Evolutionary conservation across 2,113 vertebrate genomes (phyloP), one percentile per base, ranked within the genome.

Genomic region (Python bivittatus): DNA sequence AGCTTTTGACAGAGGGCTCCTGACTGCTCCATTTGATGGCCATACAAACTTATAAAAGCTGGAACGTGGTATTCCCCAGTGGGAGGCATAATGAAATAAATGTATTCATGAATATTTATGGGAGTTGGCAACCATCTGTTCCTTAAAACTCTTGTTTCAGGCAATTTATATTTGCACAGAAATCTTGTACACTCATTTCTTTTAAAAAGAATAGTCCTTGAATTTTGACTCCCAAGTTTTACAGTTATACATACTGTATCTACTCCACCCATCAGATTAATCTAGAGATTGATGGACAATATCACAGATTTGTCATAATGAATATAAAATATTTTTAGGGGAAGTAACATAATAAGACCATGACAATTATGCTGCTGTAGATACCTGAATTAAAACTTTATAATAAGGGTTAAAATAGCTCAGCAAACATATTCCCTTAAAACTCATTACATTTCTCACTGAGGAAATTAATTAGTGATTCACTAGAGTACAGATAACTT

Each of bases 91-190:
- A 97, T 96, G 97, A 96, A 97, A 97, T 96, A 95, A 96, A 96
- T 93, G 94, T 90, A 15, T 94, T 97, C 97, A 98, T 98, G 98
- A 97, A 98, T 98, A 97, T 97, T 96, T 84, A 97, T 97, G 94
- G 29, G 3, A 17, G 84, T 93, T 95, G 94, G 89, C 91, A 5
- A 94, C 97, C 97, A 97, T 98, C 97, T 97, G 98, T 97, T 97
- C 96, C 17, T 93, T 90, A 96, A 68, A 95, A 95, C 91, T 94
- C 96, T 95, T 96, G 94, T 97, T 97, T 96, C 92, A 93, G 96
- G 94, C 89, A 93, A 95, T 90, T 94, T 96, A 94, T 96, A 93
- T 92, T 91, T 95, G 92, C 0, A 89, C 60, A 1, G 94, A 93
- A 94, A 95, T 94, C 91, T 91, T 9, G 0, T 27, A 54, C 93